Evolutionary conservation across 2,113 vertebrate genomes (phyloP).

Genomic region (Mustela nigripes): DNA sequence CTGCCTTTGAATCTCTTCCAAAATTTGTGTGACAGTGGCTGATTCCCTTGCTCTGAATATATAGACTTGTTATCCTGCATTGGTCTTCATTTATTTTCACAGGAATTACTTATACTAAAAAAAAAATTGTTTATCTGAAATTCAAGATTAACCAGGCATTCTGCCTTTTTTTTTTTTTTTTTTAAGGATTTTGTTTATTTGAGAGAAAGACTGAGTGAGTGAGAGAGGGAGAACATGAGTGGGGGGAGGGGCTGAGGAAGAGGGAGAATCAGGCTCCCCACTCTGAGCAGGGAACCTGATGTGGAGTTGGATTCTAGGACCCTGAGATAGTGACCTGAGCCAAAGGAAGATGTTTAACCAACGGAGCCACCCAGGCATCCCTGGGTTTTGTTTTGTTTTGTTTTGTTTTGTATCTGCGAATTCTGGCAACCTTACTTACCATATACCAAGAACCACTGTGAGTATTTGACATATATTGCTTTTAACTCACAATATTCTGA

Average conservation of each 20-base stretch:
- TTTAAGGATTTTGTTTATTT: neutral
- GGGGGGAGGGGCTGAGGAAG: too few species aligned
- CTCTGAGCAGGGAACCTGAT: too few species aligned
- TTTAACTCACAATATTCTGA: neutral
- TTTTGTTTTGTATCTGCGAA: neutral
- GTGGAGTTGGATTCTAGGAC: too few species aligned
- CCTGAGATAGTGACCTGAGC: too few species aligned
- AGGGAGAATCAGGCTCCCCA: too few species aligned
- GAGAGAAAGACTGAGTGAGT: too few species aligned
- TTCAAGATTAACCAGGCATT: neutral
- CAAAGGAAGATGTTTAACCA: too few species aligned
- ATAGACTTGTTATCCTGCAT: neutral
- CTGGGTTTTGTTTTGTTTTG: neutral
- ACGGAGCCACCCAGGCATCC: neutral
- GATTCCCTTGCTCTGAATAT: neutral
- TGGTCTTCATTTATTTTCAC: constrained; percentile 7
- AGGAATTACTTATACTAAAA: neutral
- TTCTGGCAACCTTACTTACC: neutral
- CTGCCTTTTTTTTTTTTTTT: neutral
- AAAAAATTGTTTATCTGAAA: neutral
- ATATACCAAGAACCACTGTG: neutral
- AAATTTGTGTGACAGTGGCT: neutral
- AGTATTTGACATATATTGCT: neutral
- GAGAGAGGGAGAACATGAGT: too few species aligned
- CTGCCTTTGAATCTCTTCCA: neutral